Percentiles rank a stretch among this genome's conserved stretches.
These are phyloP conservation scores for Macrophya annulata DNA, from an alignment of 2,888 invertebrate species.

Conservation along the genomic window DNA sequence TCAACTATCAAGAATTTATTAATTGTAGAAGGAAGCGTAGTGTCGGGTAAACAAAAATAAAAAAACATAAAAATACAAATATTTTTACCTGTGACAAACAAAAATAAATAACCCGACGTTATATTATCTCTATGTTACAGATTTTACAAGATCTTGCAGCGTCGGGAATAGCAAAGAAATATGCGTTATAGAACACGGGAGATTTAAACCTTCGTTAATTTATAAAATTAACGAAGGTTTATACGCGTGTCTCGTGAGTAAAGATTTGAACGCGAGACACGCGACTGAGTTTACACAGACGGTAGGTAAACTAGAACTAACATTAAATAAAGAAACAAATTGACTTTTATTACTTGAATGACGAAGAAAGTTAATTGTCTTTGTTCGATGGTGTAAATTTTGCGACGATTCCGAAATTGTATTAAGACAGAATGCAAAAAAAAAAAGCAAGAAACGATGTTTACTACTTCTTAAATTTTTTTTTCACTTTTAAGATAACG, in stretches of 20 bases:
- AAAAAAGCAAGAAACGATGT: background rate
- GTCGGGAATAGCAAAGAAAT: constrained; percentile 63
- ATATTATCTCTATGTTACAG: constrained; percentile 36
- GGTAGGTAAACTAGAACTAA: constrained; percentile 62
- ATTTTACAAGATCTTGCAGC: constrained; percentile 47
- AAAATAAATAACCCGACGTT: background rate
- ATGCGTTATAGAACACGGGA: constrained; percentile 68
- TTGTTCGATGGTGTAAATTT: background rate
- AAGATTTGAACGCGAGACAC: constrained; percentile 68
- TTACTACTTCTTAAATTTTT: background rate
- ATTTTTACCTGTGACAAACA: background rate
- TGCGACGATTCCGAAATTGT: background rate
- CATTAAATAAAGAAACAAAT: constrained; percentile 40
- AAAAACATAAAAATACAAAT: constrained; percentile 5
- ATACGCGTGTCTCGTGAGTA: constrained; percentile 69
- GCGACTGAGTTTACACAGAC: constrained; percentile 71
- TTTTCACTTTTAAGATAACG: constrained; percentile 68
- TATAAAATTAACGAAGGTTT: constrained; percentile 67
- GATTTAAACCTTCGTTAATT: constrained; percentile 66
- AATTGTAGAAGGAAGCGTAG: constrained; percentile 71
- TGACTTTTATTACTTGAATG: background rate
- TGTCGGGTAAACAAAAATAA: constrained; percentile 68
- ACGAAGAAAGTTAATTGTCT: background rate
- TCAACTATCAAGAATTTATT: constrained; percentile 68
- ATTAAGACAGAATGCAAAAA: background rate